These are phyloP conservation scores for Andrena fulva DNA, from an alignment of 2,888 invertebrate genomes.

Conservation along the genomic window DNA sequence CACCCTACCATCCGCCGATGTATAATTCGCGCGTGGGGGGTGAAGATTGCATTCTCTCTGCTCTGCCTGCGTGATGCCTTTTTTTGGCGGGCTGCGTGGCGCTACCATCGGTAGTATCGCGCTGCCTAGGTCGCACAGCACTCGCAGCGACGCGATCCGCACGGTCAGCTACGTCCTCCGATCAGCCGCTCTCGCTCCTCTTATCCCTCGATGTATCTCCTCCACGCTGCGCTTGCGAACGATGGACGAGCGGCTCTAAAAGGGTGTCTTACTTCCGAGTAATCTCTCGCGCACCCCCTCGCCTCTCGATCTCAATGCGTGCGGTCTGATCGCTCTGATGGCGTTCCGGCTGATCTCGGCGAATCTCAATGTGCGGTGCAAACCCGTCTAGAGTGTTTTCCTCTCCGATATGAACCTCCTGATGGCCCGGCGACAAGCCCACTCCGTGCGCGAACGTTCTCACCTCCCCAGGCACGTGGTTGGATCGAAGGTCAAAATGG, in stretches of 20 bases:
- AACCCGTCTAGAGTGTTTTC: background rate
- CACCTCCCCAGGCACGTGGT: constrained; percentile 41
- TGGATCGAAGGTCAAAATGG: constrained; percentile 47
- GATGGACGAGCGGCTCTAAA: background rate
- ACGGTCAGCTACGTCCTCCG: background rate
- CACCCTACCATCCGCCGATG: constrained; percentile 79
- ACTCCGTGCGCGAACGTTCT: background rate
- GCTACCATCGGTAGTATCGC: constrained; percentile 76
- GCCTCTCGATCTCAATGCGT: background rate
- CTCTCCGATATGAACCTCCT: background rate
- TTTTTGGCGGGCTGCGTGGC: constrained; percentile 82
- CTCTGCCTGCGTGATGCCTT: constrained; percentile 74
- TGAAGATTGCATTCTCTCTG: constrained; percentile 80
- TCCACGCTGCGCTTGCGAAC: background rate
- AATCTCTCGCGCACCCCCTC: background rate
- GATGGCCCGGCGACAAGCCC: background rate
- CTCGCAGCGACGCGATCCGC: constrained; percentile 33
- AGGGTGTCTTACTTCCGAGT: background rate
- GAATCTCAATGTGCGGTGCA: background rate
- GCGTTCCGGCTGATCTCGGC: too few species aligned
- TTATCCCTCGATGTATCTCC: background rate
- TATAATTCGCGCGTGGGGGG: constrained; percentile 82
- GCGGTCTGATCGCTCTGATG: too few species aligned
- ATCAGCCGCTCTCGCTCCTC: background rate
- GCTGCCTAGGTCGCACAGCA: constrained; percentile 42